Evolutionary conservation across 2,113 vertebrate species (phyloP).

Genomic region (Grammomys surdaster): DNA sequence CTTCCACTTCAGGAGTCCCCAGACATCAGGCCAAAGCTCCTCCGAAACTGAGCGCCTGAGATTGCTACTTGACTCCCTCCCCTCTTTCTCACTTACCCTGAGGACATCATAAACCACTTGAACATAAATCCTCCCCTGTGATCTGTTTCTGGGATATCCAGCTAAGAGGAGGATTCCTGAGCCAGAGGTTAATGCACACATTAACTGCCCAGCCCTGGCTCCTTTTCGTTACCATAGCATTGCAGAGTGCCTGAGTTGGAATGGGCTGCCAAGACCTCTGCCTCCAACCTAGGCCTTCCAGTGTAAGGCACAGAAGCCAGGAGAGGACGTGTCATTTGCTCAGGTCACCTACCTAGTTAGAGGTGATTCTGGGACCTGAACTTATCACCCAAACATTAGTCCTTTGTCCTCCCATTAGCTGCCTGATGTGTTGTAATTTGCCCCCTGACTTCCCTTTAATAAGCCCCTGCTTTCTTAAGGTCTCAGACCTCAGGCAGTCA

Average conservation of each 20-base stretch:
- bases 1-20: neutral
- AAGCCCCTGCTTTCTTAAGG: constrained; percentile 37
- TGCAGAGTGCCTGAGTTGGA: neutral
- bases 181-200: neutral
- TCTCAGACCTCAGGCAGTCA: constrained; percentile 12
- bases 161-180: neutral
- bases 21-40: neutral
- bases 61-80: neutral
- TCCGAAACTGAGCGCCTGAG: neutral
- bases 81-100: neutral
- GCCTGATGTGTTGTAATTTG: constrained; percentile 55
- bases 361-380: neutral
- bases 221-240: neutral
- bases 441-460: constrained; percentile 66
- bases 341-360: neutral
- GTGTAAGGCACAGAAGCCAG: neutral
- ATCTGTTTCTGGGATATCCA: neutral
- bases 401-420: constrained; percentile 37
- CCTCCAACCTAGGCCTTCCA: neutral
- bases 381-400: neutral
- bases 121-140: neutral
- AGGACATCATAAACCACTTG: neutral
- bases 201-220: neutral
- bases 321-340: neutral
- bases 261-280: neutral